Conservation (phyloP, 2,888 invertebrate genomes). For the Leptothorax acervorum region DNA sequence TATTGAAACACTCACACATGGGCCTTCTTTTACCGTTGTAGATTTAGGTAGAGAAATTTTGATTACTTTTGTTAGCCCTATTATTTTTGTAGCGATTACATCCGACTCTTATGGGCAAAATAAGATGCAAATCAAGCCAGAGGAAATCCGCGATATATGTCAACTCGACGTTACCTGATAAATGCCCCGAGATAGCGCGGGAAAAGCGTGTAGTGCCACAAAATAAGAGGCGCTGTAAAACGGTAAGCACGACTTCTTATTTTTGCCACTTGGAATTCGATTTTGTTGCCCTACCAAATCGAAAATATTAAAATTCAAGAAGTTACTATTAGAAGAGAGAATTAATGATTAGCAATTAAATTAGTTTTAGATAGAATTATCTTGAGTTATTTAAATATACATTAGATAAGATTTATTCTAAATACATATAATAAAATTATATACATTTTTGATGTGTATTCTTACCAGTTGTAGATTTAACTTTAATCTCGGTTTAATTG, state of each 20-base stretch:
- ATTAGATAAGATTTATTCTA: background rate
- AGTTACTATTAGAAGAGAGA: background rate
- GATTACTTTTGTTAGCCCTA: slow-evolving; percentile 37
- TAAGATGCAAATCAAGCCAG: slow-evolving; percentile 84
- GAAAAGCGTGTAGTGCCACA: slow-evolving; percentile 71
- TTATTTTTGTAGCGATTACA: slow-evolving; percentile 82
- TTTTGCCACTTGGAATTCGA: background rate
- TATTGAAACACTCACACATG: background rate
- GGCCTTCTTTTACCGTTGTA: background rate
- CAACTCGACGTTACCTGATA: slow-evolving; percentile 80
- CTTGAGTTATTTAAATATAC: background rate
- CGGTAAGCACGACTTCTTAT: slow-evolving; percentile 5
- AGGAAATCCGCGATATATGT: slow-evolving; percentile 84
- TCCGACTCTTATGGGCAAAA: slow-evolving; percentile 83
- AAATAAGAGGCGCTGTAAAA: slow-evolving; percentile 24
- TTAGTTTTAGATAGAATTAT: background rate
- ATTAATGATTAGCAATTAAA: background rate
- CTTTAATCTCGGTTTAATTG: too few species aligned
- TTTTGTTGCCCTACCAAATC: too few species aligned
- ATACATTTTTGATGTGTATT: background rate
- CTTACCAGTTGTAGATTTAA: too few species aligned
- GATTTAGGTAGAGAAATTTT: slow-evolving; percentile 9
- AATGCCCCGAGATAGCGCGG: slow-evolving; percentile 79
- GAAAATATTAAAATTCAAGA: background rate
- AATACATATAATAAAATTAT: background rate